phyloP scores from a whole-genome alignment of 2,113 vertebrate genomes.

The Carassius auratus region DNA sequence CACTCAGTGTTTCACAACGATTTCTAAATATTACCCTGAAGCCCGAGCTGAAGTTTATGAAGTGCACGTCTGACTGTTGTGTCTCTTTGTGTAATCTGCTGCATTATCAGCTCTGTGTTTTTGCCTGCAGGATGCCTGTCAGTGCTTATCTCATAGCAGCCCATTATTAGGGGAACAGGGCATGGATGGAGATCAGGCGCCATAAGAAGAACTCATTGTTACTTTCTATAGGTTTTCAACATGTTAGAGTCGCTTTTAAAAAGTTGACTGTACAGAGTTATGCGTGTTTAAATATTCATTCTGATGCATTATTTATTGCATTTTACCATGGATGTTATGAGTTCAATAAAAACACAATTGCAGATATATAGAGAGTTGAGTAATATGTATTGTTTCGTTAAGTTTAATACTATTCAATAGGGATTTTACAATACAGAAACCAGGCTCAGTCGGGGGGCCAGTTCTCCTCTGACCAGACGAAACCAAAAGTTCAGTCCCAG shows the following conservation, averaged over 20 bases:
- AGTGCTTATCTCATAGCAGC: not conserved
- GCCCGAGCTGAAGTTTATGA: not conserved
- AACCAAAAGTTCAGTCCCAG: no score
- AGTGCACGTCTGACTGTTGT: not conserved
- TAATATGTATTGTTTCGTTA: not conserved
- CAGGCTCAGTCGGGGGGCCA: no score
- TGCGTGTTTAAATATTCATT: not conserved
- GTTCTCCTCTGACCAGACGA: no score
- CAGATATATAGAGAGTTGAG: not conserved
- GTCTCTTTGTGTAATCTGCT: conserved; percentile 22
- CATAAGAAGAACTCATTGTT: not conserved
- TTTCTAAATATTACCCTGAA: not conserved
- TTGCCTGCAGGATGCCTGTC: not conserved
- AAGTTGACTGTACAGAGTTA: not conserved
- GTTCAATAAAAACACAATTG: not conserved
- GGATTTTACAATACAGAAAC: not conserved
- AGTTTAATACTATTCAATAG: not conserved
- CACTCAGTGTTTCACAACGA: not conserved
- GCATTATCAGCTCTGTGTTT: not conserved
- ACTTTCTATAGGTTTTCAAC: not conserved
- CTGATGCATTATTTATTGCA: not conserved
- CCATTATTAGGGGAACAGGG: not conserved
- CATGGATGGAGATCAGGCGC: not conserved
- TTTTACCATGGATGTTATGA: not conserved
- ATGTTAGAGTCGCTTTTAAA: not conserved